Conservation (phyloP, 2,888 invertebrate species). For the Boloria selene region DNA sequence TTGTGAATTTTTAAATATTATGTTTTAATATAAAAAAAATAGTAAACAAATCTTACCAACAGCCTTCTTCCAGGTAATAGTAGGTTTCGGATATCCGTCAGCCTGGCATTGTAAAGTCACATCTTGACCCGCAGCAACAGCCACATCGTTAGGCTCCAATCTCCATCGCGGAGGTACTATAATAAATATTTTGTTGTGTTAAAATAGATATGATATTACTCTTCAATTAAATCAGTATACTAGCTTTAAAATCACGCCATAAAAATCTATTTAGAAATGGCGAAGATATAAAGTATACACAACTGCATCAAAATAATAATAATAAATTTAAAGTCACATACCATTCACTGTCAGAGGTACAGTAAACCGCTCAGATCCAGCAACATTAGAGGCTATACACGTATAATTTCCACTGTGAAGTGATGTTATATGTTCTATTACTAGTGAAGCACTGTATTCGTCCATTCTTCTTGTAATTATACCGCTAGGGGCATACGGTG, state of each 20-base stretch:
- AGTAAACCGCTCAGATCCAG: conserved; percentile 89
- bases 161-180: conserved; percentile 95
- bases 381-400: conserved; percentile 94
- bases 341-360: conserved; percentile 92
- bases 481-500: conserved; percentile 79
- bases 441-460: conserved; percentile 92
- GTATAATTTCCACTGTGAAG: conserved; percentile 95
- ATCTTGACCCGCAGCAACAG: conserved; percentile 91
- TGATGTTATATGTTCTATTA: conserved; percentile 92
- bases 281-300: background rate
- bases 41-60: conserved; percentile 82
- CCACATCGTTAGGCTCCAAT: conserved; percentile 91
- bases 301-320: background rate
- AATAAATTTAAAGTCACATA: conserved; percentile 53
- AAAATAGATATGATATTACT: too few relatives aligned
- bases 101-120: conserved; percentile 94
- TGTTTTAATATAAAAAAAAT: too few relatives aligned
- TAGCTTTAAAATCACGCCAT: background rate
- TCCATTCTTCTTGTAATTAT: conserved; percentile 84
- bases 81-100: conserved; percentile 94
- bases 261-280: background rate
- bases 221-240: too few relatives aligned
- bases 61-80: conserved; percentile 94
- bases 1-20: too few relatives aligned
- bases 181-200: background rate